phyloP scores from a whole-genome alignment of 2,888 invertebrate species.

The Andrena trimmerana region DNA sequence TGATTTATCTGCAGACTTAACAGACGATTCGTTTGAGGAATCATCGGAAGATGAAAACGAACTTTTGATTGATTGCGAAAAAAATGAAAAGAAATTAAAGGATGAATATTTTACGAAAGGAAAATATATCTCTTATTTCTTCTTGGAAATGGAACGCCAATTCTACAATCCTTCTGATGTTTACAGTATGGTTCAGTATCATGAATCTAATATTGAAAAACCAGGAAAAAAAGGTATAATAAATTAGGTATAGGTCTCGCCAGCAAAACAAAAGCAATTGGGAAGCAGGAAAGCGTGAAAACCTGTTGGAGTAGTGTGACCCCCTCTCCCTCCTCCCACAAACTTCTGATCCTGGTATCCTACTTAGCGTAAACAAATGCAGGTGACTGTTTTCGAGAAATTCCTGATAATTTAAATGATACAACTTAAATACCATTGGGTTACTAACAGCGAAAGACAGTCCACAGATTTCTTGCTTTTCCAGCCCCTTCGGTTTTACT shows the following conservation, averaged over 20 bases:
- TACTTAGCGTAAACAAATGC: too few species aligned
- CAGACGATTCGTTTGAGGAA: constrained; percentile 72
- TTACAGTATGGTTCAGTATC: constrained; percentile 79
- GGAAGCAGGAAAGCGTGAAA: too few species aligned
- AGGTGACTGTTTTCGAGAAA: too few species aligned
- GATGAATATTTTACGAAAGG: constrained; percentile 81
- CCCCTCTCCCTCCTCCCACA: too few species aligned
- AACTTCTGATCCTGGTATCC: too few species aligned
- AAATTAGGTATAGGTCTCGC: constrained; percentile 32
- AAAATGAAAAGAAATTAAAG: constrained; percentile 69
- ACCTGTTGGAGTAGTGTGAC: too few species aligned
- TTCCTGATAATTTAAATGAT: too few species aligned
- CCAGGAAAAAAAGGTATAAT: constrained; percentile 73
- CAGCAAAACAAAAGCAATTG: too few species aligned
- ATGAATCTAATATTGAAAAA: constrained; percentile 70
- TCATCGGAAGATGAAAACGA: constrained; percentile 75
- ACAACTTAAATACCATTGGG: too few species aligned
- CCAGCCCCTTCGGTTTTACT: too few species aligned
- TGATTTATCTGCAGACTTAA: constrained; percentile 76
- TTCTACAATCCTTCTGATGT: constrained; percentile 78
- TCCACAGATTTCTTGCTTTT: too few species aligned
- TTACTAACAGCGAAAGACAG: too few species aligned
- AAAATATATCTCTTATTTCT: constrained; percentile 81
- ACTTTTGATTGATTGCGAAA: constrained; percentile 69
- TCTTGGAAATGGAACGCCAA: constrained; percentile 81